phyloP scores from a whole-genome alignment of 2,113 vertebrate species.

The Cyprinodon tularosa region DNA sequence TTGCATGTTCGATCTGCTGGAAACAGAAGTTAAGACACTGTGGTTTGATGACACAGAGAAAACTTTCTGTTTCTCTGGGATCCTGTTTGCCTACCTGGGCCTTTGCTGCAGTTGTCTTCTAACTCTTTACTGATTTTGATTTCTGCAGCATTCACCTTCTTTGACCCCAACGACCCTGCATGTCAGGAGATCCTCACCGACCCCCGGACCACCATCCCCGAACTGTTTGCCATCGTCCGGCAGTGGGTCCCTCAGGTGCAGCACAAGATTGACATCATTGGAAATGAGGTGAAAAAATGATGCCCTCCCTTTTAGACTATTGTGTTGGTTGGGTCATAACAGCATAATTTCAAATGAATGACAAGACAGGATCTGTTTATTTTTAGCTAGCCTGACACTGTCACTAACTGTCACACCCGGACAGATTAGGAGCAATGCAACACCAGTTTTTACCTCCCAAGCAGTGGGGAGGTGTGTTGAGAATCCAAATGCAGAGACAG shows the following conservation, averaged over 20 bases:
- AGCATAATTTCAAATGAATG: no score
- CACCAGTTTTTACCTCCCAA: no score
- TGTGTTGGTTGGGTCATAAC: not conserved
- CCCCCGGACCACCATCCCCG: constrained; percentile 85
- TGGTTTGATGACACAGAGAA: constrained; percentile 11
- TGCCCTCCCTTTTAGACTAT: not conserved
- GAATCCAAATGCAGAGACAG: no score
- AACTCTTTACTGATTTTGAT: not conserved
- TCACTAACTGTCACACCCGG: no score
- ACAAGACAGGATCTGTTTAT: no score
- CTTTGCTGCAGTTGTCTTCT: not conserved
- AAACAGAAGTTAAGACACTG: constrained; percentile 12
- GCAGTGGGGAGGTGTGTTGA: no score
- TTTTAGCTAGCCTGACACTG: no score
- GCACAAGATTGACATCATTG: constrained; percentile 92
- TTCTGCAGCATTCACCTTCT: constrained; percentile 88
- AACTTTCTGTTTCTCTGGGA: not conserved
- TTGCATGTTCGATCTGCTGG: constrained; percentile 15
- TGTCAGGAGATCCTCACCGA: constrained; percentile 90
- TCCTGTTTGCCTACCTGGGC: not conserved
- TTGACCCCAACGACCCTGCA: constrained; percentile 91
- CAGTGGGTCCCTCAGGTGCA: constrained; percentile 96
- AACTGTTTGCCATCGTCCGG: constrained; percentile 91
- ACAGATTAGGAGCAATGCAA: no score
- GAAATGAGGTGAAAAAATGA: constrained; percentile 83